These are phyloP conservation scores for Nixonia krombeini DNA, from an alignment of 1,140 invertebrate species.

Conservation along the genomic window DNA sequence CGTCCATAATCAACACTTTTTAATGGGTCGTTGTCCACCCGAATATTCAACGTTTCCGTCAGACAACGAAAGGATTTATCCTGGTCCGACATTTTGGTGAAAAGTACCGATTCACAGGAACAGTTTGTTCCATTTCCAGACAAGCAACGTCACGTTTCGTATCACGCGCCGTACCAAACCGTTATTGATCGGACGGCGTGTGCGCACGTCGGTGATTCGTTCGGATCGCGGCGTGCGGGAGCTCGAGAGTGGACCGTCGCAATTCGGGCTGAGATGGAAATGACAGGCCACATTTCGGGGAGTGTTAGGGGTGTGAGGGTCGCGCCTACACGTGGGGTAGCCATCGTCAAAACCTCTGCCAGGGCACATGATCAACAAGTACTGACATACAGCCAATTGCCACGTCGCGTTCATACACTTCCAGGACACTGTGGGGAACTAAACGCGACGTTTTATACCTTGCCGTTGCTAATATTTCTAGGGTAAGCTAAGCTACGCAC, in stretches of 20 bases:
- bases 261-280: constrained; percentile 29
- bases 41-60: too few relatives aligned
- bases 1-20: too few relatives aligned
- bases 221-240: constrained; percentile 1
- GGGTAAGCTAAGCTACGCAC: too few relatives aligned
- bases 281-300: constrained; percentile 24
- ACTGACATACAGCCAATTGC: constrained; percentile 14
- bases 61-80: too few relatives aligned
- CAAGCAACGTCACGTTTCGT: constrained; percentile 43
- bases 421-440: neutral
- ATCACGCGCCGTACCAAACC: constrained; percentile 12
- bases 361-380: constrained; percentile 55
- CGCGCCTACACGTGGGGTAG: constrained; percentile 57
- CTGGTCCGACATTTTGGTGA: too few relatives aligned
- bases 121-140: too few relatives aligned
- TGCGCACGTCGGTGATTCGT: constrained; percentile 41
- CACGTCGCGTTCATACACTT: constrained; percentile 5
- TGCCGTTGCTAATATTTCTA: too few relatives aligned
- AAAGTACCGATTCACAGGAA: too few relatives aligned
- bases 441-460: too few relatives aligned
- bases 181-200: constrained; percentile 59
- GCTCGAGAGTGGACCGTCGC: constrained; percentile 13
- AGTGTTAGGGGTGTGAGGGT: constrained; percentile 42
- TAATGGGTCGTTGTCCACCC: too few relatives aligned
- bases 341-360: constrained; percentile 35